Evolutionary conservation across 1,140 invertebrate genomes (phyloP), one percentile per base, ranked within the genome.

Genomic region (Conus betulinus): DNA sequence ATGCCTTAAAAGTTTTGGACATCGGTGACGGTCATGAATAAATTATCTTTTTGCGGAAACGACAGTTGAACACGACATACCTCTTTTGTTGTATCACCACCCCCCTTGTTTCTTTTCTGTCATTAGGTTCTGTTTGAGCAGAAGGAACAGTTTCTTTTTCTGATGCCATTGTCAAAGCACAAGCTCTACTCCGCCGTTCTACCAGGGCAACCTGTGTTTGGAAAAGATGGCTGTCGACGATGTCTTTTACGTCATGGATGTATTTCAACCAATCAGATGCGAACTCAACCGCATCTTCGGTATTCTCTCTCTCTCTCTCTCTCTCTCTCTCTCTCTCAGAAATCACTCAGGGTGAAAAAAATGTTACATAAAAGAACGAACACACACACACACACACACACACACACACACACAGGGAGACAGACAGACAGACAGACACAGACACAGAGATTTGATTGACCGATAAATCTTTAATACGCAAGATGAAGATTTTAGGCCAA

Each of bases 171-270:
- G 3, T 55, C 8, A 10, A 51, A 53, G 27, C n/a, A 13, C 78
- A 51, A 13, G 8, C 3, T 60, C 23, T 52, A n/a, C n/a, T 52
- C 39, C 52, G 55, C 51, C 51, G 17, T 57, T 17, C 55, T 63
- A 52, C 55, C 82, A 23, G 5, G 27, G 8, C 82, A 53, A 25
- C 51, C 51, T 23, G 25, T 51, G 78, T 81, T 52, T 53, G 17
- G 15, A 6, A 23, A 87, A 87, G 85, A 87, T 87, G 85, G 85
- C 85, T 27, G 85, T 27, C 25, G 15, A 11, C 25, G 85, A 79
- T 71, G 85, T 27, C 15, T 17, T 3, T 52, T 17, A 25, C 52
- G 52, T 51, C 78, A 81, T 5, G 25, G 25, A 27, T 51, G 52
- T 8, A 11, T 51, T 74, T 78, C 53, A 15, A 79, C 85, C 85